Conservation (phyloP, 2,113 vertebrate species). For the Psammodynastes pulverulentus region DNA sequence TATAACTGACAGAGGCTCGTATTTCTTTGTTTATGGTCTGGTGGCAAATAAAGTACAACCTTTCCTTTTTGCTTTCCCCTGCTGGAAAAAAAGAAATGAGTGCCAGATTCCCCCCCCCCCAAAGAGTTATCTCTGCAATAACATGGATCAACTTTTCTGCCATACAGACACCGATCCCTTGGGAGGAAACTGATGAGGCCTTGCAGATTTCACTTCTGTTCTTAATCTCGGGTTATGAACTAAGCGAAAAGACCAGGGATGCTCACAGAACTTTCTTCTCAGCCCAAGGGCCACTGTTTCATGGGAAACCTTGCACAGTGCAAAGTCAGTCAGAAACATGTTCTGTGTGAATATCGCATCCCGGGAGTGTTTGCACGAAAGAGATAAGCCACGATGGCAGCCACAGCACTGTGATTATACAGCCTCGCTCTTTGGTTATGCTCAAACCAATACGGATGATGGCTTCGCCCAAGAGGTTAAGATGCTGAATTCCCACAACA, state of each 20-base stretch:
- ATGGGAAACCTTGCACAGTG: neutral
- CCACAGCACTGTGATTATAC: neutral
- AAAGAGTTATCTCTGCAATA: neutral
- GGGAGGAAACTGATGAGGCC: neutral
- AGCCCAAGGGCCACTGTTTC: neutral
- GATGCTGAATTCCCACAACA: neutral
- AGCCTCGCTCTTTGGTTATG: neutral
- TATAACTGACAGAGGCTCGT: constrained; percentile 50
- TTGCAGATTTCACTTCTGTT: neutral
- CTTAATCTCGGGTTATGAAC: neutral
- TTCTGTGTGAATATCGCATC: neutral
- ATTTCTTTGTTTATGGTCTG: constrained; percentile 45
- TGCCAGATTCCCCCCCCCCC: neutral
- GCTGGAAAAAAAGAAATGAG: neutral
- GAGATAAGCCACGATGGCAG: neutral
- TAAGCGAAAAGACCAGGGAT: neutral
- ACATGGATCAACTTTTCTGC: neutral
- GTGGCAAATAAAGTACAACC: constrained; percentile 41
- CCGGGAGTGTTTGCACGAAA: neutral
- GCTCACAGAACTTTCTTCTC: neutral
- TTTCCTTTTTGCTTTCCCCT: neutral
- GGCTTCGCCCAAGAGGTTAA: neutral
- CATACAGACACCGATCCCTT: neutral
- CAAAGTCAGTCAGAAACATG: neutral
- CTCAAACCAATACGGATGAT: neutral